Conservation (phyloP, 1,140 invertebrate genomes). For the Sarcophaga peregrina region DNA sequence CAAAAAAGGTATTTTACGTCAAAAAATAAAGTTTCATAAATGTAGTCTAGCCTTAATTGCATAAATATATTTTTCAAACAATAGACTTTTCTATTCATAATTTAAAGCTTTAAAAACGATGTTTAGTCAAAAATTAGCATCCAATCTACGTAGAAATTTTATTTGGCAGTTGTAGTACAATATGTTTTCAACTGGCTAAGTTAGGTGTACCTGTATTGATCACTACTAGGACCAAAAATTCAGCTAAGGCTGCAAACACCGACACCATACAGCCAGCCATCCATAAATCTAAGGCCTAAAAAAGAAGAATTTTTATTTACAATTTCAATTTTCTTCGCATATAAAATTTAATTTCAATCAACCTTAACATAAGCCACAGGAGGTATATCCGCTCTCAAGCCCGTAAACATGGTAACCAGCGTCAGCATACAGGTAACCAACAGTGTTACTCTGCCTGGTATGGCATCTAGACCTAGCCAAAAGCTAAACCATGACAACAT, state of each 20-base stretch:
- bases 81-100: too few species aligned
- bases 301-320: constrained; percentile 42
- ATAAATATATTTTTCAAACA: too few species aligned
- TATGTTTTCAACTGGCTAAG: too few species aligned
- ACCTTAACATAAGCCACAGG: constrained; percentile 85
- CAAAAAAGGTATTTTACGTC: too few species aligned
- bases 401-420: constrained; percentile 85
- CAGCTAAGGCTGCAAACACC: constrained; percentile 84
- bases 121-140: too few species aligned
- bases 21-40: too few species aligned
- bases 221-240: too few species aligned
- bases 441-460: constrained; percentile 83
- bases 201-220: too few species aligned
- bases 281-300: constrained; percentile 84
- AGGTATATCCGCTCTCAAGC: constrained; percentile 80
- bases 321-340: background rate
- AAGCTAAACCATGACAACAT: constrained; percentile 91
- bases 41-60: too few species aligned
- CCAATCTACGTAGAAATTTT: too few species aligned
- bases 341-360: constrained; percentile 43
- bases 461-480: constrained; percentile 85
- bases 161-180: too few species aligned
- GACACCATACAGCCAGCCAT: constrained; percentile 89
- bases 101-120: too few species aligned
- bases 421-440: constrained; percentile 86